These are phyloP conservation scores for Diplazon laetatorius DNA, from an alignment of 2,888 invertebrate species.

Conservation along the genomic window DNA sequence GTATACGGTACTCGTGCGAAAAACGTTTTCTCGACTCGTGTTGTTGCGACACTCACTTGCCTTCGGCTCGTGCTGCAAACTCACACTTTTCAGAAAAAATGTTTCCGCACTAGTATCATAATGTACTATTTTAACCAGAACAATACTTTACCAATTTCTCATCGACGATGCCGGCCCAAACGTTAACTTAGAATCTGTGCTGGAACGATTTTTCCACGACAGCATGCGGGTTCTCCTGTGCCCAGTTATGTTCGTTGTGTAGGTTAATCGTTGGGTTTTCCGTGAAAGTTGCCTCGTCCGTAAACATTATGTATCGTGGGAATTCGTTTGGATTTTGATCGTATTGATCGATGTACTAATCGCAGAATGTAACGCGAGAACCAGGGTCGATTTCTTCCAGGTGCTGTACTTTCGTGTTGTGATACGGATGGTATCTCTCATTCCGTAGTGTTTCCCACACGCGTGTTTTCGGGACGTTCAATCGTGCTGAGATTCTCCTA, in stretches of 20 bases:
- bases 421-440: not conserved
- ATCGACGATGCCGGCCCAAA: conserved; percentile 36
- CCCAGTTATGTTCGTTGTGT: conserved; percentile 32
- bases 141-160: conserved; percentile 24
- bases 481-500: not conserved
- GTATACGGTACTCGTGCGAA: too few species aligned
- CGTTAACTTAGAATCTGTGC: conserved; percentile 29
- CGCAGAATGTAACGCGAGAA: not conserved
- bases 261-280: conserved; percentile 8
- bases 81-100: too few species aligned
- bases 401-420: conserved; percentile 11
- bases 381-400: not conserved
- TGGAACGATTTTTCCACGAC: not conserved
- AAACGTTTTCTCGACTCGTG: too few species aligned
- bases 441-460: not conserved
- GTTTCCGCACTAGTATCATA: too few species aligned
- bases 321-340: not conserved
- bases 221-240: conserved; percentile 13
- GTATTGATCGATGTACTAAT: not conserved
- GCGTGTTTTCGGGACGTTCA: not conserved
- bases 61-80: too few species aligned
- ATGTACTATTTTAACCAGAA: too few species aligned
- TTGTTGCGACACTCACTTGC: too few species aligned
- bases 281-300: conserved; percentile 28
- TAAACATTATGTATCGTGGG: not conserved